A percentile compares a stretch with the other conserved stretches of the same genome.
Conservation (phyloP, 1,140 invertebrate genomes). For the Delia radicum region DNA sequence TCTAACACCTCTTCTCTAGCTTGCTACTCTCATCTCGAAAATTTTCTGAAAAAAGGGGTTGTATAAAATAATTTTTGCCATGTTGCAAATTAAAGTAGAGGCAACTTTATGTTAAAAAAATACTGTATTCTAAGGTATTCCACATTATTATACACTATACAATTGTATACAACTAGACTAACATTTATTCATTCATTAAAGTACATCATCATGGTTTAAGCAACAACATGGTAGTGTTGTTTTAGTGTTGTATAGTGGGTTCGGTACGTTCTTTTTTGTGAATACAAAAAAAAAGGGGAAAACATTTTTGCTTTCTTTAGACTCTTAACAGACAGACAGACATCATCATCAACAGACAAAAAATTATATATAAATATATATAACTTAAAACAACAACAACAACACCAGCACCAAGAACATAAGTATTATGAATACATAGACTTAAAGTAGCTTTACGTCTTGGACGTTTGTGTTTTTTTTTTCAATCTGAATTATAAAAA, state of each 20-base stretch:
- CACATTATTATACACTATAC: background rate
- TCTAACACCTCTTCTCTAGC: background rate
- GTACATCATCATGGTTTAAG: background rate
- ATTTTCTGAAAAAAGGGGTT: background rate
- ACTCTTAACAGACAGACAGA: constrained; percentile 16
- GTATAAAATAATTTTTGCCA: background rate
- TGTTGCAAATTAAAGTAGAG: background rate
- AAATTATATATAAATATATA: background rate
- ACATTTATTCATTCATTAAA: background rate
- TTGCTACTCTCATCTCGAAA: background rate
- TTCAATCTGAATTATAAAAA: background rate
- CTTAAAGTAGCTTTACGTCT: constrained; percentile 15
- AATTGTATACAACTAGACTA: background rate
- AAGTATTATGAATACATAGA: background rate
- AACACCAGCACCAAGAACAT: background rate
- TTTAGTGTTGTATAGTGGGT: background rate
- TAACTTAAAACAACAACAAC: constrained; percentile 10
- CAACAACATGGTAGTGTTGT: background rate
- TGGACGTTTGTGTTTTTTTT: constrained; percentile 8
- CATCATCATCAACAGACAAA: constrained; percentile 10
- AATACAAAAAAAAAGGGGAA: background rate
- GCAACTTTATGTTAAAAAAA: too few relatives aligned
- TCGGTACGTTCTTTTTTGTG: background rate
- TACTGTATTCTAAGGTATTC: background rate
- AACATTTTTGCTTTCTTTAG: constrained; percentile 12